These are phyloP conservation scores for Nymphalis urticae DNA, from an alignment of 2,888 invertebrate genomes.

Conservation along the genomic window DNA sequence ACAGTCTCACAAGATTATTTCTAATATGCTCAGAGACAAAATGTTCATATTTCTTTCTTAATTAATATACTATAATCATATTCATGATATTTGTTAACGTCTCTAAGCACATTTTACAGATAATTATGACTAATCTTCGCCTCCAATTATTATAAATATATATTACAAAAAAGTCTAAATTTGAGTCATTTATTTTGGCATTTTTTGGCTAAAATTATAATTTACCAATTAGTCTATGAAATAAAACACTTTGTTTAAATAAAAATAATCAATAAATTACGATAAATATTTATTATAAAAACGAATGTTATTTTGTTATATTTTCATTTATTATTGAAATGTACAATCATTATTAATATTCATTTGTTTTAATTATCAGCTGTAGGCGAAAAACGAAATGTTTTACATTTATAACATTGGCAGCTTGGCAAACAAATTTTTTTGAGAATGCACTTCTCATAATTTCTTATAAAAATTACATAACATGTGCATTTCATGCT, in stretches of 20 bases:
- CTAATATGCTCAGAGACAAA: background rate
- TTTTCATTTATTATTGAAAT: background rate
- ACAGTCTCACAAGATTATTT: background rate
- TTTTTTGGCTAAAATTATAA: slow-evolving; percentile 75
- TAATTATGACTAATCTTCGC: slow-evolving; percentile 33
- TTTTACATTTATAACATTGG: slow-evolving; percentile 2
- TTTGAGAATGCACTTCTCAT: slow-evolving; percentile 65
- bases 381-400: background rate
- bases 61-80: slow-evolving; percentile 1
- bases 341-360: too few relatives aligned
- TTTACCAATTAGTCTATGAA: slow-evolving; percentile 43
- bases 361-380: too few relatives aligned
- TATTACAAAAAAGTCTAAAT: slow-evolving; percentile 27
- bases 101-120: slow-evolving; percentile 13
- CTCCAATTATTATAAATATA: slow-evolving; percentile 38
- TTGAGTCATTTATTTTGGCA: slow-evolving; percentile 72
- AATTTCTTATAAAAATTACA: slow-evolving; percentile 38
- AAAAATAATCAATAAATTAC: background rate
- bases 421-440: slow-evolving; percentile 34
- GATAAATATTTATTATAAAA: background rate
- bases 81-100: slow-evolving; percentile 11
- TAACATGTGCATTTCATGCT: slow-evolving; percentile 65
- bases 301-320: background rate
- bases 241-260: slow-evolving; percentile 7
- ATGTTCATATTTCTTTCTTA: background rate